phyloP scores from a whole-genome alignment of 1,140 invertebrate genomes.

The Triops longicaudatus region DNA sequence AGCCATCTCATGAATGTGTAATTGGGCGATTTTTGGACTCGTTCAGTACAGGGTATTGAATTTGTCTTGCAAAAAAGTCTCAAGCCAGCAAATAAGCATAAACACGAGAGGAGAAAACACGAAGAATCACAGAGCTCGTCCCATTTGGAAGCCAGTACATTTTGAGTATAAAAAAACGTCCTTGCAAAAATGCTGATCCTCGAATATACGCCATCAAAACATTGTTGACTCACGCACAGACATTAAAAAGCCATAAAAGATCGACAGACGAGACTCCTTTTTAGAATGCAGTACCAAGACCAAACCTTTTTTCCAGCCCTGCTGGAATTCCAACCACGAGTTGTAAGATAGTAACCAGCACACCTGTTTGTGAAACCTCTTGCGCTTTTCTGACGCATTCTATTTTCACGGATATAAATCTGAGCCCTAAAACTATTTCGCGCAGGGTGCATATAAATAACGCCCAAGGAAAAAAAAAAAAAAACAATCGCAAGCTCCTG shows the following conservation, averaged over 20 bases:
- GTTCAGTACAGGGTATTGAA: not conserved
- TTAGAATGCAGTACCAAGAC: not conserved
- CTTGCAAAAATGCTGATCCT: conserved; percentile 3
- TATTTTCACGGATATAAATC: not conserved
- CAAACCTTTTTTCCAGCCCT: not conserved
- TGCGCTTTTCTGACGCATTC: not conserved
- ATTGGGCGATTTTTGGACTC: conserved; percentile 4
- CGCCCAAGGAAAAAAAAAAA: not conserved
- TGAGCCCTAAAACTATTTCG: not conserved
- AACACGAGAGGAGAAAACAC: too few species aligned
- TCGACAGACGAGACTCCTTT: not conserved
- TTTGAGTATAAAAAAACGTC: not conserved
- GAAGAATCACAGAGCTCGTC: not conserved
- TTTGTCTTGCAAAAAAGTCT: not conserved
- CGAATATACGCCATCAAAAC: not conserved
- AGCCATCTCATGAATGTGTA: conserved; percentile 7
- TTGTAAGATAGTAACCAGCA: conserved; percentile 1
- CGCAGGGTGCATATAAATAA: not conserved
- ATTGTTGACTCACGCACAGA: conserved; percentile 1
- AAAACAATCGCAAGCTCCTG: not conserved
- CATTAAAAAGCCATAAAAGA: conserved; percentile 15
- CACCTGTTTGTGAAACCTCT: not conserved
- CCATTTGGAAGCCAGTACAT: not conserved
- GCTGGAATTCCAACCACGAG: not conserved
- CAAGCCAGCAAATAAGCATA: not conserved